phyloP scores from a whole-genome alignment of 2,113 vertebrate genomes.

The Otis tarda region DNA sequence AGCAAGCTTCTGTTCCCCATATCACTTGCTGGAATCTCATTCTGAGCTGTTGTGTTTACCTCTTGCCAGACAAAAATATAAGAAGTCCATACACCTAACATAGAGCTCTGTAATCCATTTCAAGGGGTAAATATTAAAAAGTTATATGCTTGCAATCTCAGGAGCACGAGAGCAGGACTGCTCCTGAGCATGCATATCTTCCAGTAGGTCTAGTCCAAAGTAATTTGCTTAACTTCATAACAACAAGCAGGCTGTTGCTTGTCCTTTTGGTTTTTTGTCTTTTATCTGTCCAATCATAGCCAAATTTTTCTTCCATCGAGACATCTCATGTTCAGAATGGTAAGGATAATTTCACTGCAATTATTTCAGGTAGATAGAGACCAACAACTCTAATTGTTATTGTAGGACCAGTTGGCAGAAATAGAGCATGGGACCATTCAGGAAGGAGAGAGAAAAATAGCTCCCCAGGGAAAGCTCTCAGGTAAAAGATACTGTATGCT shows the following conservation, averaged over 20 bases:
- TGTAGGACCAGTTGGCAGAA: background rate
- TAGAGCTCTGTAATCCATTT: background rate
- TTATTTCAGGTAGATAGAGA: constrained; percentile 10
- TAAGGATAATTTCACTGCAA: background rate
- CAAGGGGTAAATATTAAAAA: background rate
- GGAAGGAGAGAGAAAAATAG: background rate
- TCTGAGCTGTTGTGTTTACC: background rate
- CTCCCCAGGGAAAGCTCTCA: background rate
- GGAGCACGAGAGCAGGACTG: no score
- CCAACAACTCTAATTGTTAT: background rate
- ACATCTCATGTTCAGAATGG: background rate
- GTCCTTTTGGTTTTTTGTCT: background rate
- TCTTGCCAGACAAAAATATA: background rate
- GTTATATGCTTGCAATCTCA: background rate
- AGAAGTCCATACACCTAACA: background rate
- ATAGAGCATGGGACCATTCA: background rate
- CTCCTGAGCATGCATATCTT: background rate
- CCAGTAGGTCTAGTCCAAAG: background rate
- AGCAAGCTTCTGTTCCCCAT: background rate
- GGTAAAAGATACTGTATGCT: background rate
- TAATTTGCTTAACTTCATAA: background rate
- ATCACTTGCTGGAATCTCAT: background rate
- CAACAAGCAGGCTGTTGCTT: background rate
- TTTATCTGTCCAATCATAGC: background rate
- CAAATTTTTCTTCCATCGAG: background rate